Base-by-base conservation (phyloP, 2,113 vertebrate genomes). In the Salvelinus sp. region DNA sequence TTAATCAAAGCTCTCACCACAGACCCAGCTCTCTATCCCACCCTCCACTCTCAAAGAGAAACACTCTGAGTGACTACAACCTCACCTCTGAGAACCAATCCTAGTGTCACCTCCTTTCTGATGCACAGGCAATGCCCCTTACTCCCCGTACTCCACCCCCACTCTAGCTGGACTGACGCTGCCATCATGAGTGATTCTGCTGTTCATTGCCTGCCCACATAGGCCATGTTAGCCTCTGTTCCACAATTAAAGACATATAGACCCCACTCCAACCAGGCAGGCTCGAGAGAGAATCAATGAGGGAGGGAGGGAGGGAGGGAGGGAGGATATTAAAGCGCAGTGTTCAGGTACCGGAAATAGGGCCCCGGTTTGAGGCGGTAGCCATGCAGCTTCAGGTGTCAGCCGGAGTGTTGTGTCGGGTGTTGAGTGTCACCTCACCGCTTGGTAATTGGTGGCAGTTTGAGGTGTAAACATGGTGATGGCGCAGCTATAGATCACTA, bases 381-480 rank as follows among this genome's bases (percentile, higher is more conserved):
- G 50, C 50, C 50, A 54, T n/a, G 7, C 3, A 20, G 6, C 18
- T n/a, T 54, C n/a, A 62, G 68, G 38, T 54, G 13, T 74, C 9
- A 22, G 58, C 50, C 6, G n/a, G 33, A 38, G n/a, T 2, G 20
- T 62, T 16, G 58, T 62, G 20, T n/a, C n/a, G 75, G 87, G 84
- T 71, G 77, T 44, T 75, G 83, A 77, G 90, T 93, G 92, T 93
- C 90, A 91, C 89, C 88, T 93, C 90, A 91, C 88, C 88, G 86
- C 80, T 83, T 87, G 89, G 86, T 93, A 93, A 93, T 90, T 92
- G 93, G 91, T 89, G 88, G 88, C 84, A 74, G 83, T 70, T 76
- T 83, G 86, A 92, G 91, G 91, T 93, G 92, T 90, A 93, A 94
- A 94, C 91, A 90, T 87, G 89, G 89, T 91, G 91, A 88, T 14